These are phyloP conservation scores for Ectobius pallidus DNA, from an alignment of 2,888 invertebrate species.

Conservation along the genomic window DNA sequence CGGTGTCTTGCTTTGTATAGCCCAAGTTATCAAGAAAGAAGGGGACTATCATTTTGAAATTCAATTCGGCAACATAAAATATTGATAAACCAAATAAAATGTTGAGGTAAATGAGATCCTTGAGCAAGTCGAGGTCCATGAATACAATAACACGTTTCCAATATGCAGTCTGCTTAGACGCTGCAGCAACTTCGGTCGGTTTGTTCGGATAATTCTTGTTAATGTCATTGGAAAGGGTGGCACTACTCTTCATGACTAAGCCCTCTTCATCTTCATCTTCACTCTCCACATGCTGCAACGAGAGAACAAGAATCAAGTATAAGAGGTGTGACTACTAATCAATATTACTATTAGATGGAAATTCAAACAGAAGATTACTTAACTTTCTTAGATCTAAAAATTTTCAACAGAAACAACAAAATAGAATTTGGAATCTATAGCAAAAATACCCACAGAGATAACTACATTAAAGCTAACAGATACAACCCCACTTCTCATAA, in stretches of 20 bases:
- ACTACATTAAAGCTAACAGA: too few species aligned
- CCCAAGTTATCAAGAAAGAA: constrained; percentile 47
- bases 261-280: constrained; percentile 34
- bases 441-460: too few species aligned
- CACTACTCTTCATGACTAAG: constrained; percentile 12
- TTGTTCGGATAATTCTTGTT: constrained; percentile 25
- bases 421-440: too few species aligned
- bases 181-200: not conserved
- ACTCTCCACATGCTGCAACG: constrained; percentile 25
- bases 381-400: too few species aligned
- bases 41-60: constrained; percentile 42
- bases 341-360: too few species aligned
- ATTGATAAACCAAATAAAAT: constrained; percentile 73
- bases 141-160: constrained; percentile 59
- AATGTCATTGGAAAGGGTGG: constrained; percentile 48
- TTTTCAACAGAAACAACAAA: too few species aligned
- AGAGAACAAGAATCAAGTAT: too few species aligned
- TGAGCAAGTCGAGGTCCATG: constrained; percentile 73
- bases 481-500: too few species aligned
- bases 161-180: constrained; percentile 2
- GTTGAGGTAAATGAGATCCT: constrained; percentile 75
- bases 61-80: constrained; percentile 67
- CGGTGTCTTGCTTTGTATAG: constrained; percentile 67
- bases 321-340: too few species aligned
- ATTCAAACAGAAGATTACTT: too few species aligned